Evolutionary conservation across 2,888 invertebrate genomes (phyloP), one percentile per base, ranked within the genome.

Genomic region (Mellilla xanthometata): DNA sequence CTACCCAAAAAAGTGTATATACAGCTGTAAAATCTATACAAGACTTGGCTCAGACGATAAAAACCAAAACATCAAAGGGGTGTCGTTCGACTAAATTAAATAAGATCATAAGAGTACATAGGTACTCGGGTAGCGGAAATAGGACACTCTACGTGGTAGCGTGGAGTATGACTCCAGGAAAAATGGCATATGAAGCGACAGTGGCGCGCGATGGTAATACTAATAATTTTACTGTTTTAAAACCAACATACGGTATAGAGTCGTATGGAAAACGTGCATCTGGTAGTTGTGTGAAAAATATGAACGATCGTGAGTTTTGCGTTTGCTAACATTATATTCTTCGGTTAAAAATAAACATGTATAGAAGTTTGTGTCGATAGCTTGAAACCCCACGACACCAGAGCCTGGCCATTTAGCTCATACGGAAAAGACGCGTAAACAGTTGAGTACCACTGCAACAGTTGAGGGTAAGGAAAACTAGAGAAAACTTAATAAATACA

Each of bases 171-270:
- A 67, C 74, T 1, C 95, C 95, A 0, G 93, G 93, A 2, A 77
- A 90, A 32, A 93, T 92, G 0, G 76, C 90, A 22, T 95, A 93
- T 59, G 95, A 95, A 76, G 91, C 92, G 0, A 93, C 94, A 0
- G 84, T 95, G 5, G 76, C 86, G 13, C 78, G 85, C 45, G 58
- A 72, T 30, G 71, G 61, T 2, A 64, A 72, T n/a, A n/a, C n/a
- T n/a, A n/a, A n/a, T 7, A 64, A 70, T 31, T 88, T 91, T 32
- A 68, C 76, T 45, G 62, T 93, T 30, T 70, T 91, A 12, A 90
- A 91, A 2, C 89, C 90, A 13, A 88, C 93, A 10, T 92, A 93
- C 64, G 66, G 68, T 2, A 70, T 80, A 46, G 49, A 53, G 3
- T 24, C 24, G 1, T 24, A 24, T n/a, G 24, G 2, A 7, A 3